phyloP scores from a whole-genome alignment of 2,888 invertebrate species.

The Synergus umbraculus region DNA sequence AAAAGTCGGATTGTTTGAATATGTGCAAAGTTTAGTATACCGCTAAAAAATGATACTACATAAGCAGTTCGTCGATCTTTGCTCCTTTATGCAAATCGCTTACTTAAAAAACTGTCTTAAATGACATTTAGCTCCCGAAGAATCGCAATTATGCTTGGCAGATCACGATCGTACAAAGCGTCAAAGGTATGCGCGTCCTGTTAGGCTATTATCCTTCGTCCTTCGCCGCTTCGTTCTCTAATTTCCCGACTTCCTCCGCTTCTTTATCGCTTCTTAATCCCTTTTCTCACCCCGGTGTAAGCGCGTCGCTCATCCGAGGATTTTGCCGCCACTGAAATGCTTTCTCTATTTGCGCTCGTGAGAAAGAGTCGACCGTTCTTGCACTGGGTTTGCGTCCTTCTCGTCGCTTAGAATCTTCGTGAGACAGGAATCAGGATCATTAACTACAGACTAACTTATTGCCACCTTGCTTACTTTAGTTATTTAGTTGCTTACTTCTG shows the following conservation, averaged over 20 bases:
- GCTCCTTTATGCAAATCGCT: not conserved
- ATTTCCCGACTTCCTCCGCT: slow-evolving; percentile 37
- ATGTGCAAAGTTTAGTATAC: no score
- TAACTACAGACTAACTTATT: slow-evolving; percentile 24
- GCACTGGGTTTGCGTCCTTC: not conserved
- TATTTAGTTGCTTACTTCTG: not conserved
- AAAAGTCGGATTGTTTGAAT: no score
- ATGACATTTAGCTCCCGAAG: not conserved
- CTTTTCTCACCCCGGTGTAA: slow-evolving; percentile 30
- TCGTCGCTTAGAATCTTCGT: not conserved
- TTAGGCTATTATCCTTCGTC: slow-evolving; percentile 13
- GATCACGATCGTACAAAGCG: slow-evolving; percentile 20
- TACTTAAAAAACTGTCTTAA: not conserved
- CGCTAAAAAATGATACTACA: no score
- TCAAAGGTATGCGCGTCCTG: slow-evolving; percentile 28
- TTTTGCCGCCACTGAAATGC: slow-evolving; percentile 7
- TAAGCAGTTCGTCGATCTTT: not conserved
- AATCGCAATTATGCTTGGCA: slow-evolving; percentile 9
- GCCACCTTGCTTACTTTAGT: slow-evolving; percentile 13
- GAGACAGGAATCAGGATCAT: slow-evolving; percentile 5
- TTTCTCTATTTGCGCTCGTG: slow-evolving; percentile 12
- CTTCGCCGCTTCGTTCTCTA: slow-evolving; percentile 2
- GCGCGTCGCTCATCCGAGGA: slow-evolving; percentile 22
- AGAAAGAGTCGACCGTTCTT: slow-evolving; percentile 35
- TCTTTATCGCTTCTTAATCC: slow-evolving; percentile 38